phyloP scores from a whole-genome alignment of 2,113 vertebrate species.

The Notarius lentiginosus region DNA sequence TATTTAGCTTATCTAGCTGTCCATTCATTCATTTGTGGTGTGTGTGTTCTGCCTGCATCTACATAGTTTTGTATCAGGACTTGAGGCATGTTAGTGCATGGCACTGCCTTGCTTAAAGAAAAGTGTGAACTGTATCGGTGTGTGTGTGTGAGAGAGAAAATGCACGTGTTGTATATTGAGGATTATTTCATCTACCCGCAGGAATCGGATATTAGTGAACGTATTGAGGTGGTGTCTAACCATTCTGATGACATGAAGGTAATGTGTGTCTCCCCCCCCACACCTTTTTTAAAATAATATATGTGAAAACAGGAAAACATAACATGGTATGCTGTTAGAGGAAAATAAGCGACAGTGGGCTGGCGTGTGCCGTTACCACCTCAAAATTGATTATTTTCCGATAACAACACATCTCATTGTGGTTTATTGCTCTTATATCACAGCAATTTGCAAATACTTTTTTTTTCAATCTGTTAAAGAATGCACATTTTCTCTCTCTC shows the following conservation, averaged over 20 bases:
- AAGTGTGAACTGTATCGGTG: not conserved
- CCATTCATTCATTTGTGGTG: not conserved
- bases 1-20: too few species aligned
- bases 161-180: not conserved
- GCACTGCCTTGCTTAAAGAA: not conserved
- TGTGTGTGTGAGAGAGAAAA: not conserved
- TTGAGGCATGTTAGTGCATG: not conserved
- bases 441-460: too few species aligned
- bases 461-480: too few species aligned
- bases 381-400: too few species aligned
- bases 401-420: too few species aligned
- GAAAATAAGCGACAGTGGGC: too few species aligned
- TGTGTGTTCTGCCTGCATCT: not conserved
- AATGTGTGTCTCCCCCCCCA: not conserved
- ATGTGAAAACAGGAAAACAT: not conserved
- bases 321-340: too few species aligned
- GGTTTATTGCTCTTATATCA: too few species aligned
- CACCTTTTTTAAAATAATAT: too few species aligned
- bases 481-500: too few species aligned
- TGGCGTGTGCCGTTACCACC: too few species aligned
- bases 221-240: not conserved
- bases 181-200: not conserved
- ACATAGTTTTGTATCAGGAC: not conserved
- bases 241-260: constrained; percentile 25
- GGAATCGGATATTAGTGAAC: constrained; percentile 25